phyloP scores from a whole-genome alignment of 2,113 vertebrate species.

The Phocoena phocoena region DNA sequence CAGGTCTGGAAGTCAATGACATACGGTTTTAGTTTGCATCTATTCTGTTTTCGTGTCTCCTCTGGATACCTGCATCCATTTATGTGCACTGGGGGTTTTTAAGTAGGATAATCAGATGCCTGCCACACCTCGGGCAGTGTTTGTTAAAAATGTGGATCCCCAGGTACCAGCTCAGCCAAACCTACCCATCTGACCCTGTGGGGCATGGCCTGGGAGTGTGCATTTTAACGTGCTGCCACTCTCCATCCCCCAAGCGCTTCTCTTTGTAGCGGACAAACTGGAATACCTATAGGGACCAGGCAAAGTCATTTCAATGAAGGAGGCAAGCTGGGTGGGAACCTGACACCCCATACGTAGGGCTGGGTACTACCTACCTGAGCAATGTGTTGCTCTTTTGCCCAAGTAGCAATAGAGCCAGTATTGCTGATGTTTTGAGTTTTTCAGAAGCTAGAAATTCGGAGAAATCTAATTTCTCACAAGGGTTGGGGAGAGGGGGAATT shows the following conservation, averaged over 20 bases:
- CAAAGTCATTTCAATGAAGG: background rate
- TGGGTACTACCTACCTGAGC: background rate
- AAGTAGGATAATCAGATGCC: background rate
- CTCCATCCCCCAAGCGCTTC: background rate
- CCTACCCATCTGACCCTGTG: background rate
- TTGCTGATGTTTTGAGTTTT: background rate
- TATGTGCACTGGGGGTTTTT: background rate
- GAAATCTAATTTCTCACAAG: background rate
- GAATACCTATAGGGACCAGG: background rate
- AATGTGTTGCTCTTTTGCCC: background rate
- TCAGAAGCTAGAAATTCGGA: background rate
- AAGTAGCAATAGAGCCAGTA: background rate
- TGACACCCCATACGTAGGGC: background rate
- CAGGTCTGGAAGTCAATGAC: background rate
- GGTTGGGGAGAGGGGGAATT: background rate
- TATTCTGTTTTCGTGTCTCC: background rate
- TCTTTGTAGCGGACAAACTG: background rate
- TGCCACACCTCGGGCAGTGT: background rate
- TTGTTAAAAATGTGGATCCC: background rate
- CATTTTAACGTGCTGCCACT: background rate
- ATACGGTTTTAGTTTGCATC: background rate
- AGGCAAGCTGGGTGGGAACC: background rate
- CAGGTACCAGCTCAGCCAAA: background rate
- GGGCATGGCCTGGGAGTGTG: background rate
- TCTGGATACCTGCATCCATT: background rate